These are phyloP conservation scores for Saxicola maurus DNA, from an alignment of 2,797 vertebrate species.

Conservation along the genomic window DNA sequence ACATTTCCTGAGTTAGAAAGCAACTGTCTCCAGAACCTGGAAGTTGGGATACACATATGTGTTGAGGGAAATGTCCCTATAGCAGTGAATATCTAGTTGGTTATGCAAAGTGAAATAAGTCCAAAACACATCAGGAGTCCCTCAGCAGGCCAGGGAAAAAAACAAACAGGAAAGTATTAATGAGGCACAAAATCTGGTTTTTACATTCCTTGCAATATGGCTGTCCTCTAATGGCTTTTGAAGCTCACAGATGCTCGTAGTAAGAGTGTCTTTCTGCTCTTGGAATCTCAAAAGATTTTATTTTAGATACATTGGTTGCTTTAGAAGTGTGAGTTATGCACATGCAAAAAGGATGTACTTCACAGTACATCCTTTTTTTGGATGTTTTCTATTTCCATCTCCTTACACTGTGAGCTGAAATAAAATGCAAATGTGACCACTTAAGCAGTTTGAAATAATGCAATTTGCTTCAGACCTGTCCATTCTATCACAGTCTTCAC, in stretches of 20 bases:
- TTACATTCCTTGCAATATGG: neutral
- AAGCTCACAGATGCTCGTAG: neutral
- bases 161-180: slow-evolving; percentile 7
- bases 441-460: neutral
- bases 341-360: neutral
- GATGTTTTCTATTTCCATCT: neutral
- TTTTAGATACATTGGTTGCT: neutral
- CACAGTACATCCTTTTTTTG: neutral
- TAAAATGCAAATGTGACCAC: neutral
- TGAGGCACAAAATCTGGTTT: neutral
- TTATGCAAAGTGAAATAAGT: neutral
- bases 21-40: neutral
- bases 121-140: neutral
- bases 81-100: neutral
- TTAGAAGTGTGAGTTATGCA: neutral
- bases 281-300: neutral
- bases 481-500: neutral
- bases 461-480: neutral
- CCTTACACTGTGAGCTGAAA: neutral
- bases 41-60: neutral
- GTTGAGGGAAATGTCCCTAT: neutral
- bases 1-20: neutral
- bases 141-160: neutral
- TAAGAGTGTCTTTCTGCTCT: neutral
- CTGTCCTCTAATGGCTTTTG: neutral